A percentile compares a stretch with the other conserved stretches of the same genome.
Conservation (phyloP, 2,888 invertebrate genomes). For the Drosophila suboccidentalis region DNA sequence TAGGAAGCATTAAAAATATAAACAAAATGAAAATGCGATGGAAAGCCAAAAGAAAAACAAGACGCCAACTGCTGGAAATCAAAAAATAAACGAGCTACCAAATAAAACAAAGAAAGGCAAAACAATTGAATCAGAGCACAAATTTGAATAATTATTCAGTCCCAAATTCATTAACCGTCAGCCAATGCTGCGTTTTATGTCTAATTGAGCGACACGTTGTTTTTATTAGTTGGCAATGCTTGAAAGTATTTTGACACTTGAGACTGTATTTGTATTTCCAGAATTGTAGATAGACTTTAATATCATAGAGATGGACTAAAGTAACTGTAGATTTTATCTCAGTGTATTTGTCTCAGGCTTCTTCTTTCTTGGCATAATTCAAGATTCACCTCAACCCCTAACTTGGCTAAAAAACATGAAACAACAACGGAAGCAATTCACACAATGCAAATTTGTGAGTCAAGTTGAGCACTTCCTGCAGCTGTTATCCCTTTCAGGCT, state of each 20-base stretch:
- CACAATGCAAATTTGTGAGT: slow-evolving; percentile 67
- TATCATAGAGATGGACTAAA: background rate
- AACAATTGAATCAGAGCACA: slow-evolving; percentile 10
- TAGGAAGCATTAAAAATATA: slow-evolving; percentile 14
- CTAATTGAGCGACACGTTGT: slow-evolving; percentile 5
- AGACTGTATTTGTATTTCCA: background rate
- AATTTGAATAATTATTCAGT: slow-evolving; percentile 27
- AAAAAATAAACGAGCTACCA: slow-evolving; percentile 14
- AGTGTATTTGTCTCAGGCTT: slow-evolving; percentile 4
- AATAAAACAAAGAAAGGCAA: slow-evolving; percentile 13
- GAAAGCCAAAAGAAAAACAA: slow-evolving; percentile 12
- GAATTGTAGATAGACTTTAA: background rate
- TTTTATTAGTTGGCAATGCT: slow-evolving; percentile 1
- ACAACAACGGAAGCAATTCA: slow-evolving; percentile 66
- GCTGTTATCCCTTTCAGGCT: slow-evolving; percentile 20
- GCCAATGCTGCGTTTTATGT: slow-evolving; percentile 1
- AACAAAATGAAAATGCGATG: slow-evolving; percentile 12
- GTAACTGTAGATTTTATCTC: slow-evolving; percentile 1
- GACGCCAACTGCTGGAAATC: slow-evolving; percentile 18
- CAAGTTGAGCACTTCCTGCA: slow-evolving; percentile 50
- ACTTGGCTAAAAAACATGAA: slow-evolving; percentile 26
- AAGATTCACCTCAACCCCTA: slow-evolving; percentile 30
- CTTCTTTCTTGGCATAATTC: slow-evolving; percentile 24
- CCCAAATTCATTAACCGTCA: slow-evolving; percentile 17
- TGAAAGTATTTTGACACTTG: background rate